These are phyloP conservation scores for Notarius lentiginosus DNA, from an alignment of 2,113 vertebrate genomes.

Conservation along the genomic window DNA sequence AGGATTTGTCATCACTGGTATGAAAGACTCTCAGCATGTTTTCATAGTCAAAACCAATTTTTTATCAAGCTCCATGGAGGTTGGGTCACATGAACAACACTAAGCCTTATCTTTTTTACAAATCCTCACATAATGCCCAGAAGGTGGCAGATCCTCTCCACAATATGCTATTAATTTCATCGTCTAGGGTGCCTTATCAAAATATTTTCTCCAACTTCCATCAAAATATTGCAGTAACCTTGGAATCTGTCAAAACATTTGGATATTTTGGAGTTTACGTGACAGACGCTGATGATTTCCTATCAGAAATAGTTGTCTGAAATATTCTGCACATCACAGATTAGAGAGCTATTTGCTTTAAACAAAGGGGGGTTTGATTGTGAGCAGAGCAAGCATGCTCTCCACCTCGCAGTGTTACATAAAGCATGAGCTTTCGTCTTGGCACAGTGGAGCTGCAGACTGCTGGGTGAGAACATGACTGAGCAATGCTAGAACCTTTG, in stretches of 20 bases:
- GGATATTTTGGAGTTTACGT: slow-evolving; percentile 66
- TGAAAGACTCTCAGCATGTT: slow-evolving; percentile 21
- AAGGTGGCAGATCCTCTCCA: slow-evolving; percentile 53
- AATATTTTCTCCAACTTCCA: slow-evolving; percentile 67
- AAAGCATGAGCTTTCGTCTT: slow-evolving; percentile 62
- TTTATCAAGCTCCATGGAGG: slow-evolving; percentile 23
- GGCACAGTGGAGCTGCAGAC: slow-evolving; percentile 44
- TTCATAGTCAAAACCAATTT: slow-evolving; percentile 30
- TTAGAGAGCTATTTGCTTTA: slow-evolving; percentile 61
- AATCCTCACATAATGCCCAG: slow-evolving; percentile 53
- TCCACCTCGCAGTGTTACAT: slow-evolving; percentile 59
- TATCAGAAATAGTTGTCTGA: slow-evolving; percentile 56
- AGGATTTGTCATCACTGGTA: slow-evolving; percentile 22
- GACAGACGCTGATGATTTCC: slow-evolving; percentile 52
- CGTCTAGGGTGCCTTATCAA: slow-evolving; percentile 65
- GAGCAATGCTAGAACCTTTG: slow-evolving; percentile 56
- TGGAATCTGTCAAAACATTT: slow-evolving; percentile 73
- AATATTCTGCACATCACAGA: slow-evolving; percentile 59
- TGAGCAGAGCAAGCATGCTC: slow-evolving; percentile 56
- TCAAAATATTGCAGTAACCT: slow-evolving; percentile 72
- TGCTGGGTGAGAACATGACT: slow-evolving; percentile 64
- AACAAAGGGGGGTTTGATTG: slow-evolving; percentile 69
- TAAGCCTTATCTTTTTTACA: slow-evolving; percentile 54
- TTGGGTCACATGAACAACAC: slow-evolving; percentile 37
- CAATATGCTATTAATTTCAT: slow-evolving; percentile 63